These are phyloP conservation scores for Daktulosphaira vitifoliae DNA, from an alignment of 1,140 invertebrate genomes.

Conservation along the genomic window DNA sequence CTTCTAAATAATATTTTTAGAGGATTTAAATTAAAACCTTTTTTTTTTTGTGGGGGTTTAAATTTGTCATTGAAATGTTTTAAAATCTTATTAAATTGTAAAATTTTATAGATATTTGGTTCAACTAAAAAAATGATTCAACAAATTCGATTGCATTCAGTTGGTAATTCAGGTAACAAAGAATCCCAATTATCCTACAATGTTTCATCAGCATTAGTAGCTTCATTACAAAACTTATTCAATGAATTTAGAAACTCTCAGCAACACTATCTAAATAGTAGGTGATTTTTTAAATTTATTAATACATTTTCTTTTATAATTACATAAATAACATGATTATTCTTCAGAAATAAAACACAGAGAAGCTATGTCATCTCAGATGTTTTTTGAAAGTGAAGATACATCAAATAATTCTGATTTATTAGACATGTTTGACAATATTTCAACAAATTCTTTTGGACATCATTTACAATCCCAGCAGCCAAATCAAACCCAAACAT, in stretches of 20 bases:
- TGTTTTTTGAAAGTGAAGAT: slow-evolving; percentile 29
- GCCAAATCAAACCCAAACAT: slow-evolving; percentile 52
- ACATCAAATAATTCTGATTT: slow-evolving; percentile 24
- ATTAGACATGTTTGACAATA: slow-evolving; percentile 33
- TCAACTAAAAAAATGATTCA: slow-evolving; percentile 73
- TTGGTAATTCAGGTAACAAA: slow-evolving; percentile 48
- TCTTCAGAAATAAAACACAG: slow-evolving; percentile 65
- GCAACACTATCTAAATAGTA: slow-evolving; percentile 64
- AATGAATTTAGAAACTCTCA: slow-evolving; percentile 70
- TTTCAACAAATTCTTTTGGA: slow-evolving; percentile 36
- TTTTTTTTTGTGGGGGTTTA: too few relatives aligned
- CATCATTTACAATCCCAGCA: slow-evolving; percentile 28
- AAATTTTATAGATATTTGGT: slow-evolving; percentile 54
- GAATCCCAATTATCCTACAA: slow-evolving; percentile 72
- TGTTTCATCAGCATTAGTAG: slow-evolving; percentile 70
- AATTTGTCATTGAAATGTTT: slow-evolving; percentile 22
- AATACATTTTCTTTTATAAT: not conserved
- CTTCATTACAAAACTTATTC: slow-evolving; percentile 74
- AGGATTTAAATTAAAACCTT: too few relatives aligned
- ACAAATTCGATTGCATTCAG: slow-evolving; percentile 54
- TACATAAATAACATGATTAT: not conserved
- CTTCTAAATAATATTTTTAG: too few relatives aligned
- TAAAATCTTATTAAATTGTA: not conserved
- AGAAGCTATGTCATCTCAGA: slow-evolving; percentile 72
- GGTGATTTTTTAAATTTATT: slow-evolving; percentile 33